phyloP scores from a whole-genome alignment of 2,113 vertebrate genomes.

The Verasper variegatus region DNA sequence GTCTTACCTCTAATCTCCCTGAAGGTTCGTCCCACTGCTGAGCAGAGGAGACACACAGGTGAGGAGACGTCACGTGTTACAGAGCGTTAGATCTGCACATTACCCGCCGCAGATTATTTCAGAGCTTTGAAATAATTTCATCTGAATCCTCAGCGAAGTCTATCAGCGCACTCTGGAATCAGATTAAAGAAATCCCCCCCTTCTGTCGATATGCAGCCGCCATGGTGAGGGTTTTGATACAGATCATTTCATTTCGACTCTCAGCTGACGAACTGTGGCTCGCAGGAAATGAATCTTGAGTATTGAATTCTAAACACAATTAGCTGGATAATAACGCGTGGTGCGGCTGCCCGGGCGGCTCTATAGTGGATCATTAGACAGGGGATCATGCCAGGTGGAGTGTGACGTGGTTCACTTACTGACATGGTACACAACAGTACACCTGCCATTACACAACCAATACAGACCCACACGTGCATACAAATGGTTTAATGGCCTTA shows the following conservation, averaged over 20 bases:
- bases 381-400: constrained; percentile 10
- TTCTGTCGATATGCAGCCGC: not conserved
- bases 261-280: constrained; percentile 5
- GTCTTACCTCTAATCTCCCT: constrained; percentile 26
- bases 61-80: constrained; percentile 3
- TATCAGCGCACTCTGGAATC: constrained; percentile 34
- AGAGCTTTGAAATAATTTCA: constrained; percentile 3
- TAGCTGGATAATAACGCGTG: constrained; percentile 25
- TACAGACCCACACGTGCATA: not conserved
- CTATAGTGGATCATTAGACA: constrained; percentile 16
- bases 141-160: constrained; percentile 41
- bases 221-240: constrained; percentile 17
- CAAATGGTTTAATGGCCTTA: not conserved
- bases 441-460: not conserved
- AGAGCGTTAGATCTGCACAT: constrained; percentile 9
- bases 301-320: constrained; percentile 48
- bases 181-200: constrained; percentile 48
- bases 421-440: not conserved
- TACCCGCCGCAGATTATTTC: constrained; percentile 8
- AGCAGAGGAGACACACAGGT: constrained; percentile 1
- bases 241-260: constrained; percentile 45
- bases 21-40: constrained; percentile 37
- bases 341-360: not conserved
- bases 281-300: constrained; percentile 53
- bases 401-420: not conserved